These are phyloP conservation scores for Megaceryle torquata DNA, from an alignment of 2,113 vertebrate species.

Conservation along the genomic window DNA sequence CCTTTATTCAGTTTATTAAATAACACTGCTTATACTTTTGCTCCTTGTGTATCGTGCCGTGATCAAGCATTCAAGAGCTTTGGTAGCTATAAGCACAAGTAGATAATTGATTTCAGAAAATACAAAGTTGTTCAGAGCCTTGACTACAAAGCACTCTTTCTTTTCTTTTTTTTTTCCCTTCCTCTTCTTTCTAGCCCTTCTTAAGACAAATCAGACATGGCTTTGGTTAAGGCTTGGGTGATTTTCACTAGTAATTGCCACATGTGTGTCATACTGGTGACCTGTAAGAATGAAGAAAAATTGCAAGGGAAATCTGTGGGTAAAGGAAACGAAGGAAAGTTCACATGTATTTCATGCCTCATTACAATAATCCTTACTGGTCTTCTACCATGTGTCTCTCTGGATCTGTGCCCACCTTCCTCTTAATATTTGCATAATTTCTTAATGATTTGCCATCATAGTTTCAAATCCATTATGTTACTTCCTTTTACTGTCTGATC, in stretches of 20 bases:
- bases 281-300: constrained; percentile 56
- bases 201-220: neutral
- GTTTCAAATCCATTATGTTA: constrained; percentile 13
- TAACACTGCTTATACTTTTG: neutral
- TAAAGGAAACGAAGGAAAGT: neutral
- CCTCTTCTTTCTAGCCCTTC: neutral
- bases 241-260: neutral
- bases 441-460: constrained; percentile 4
- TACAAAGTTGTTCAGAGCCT: neutral
- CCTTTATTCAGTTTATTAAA: neutral
- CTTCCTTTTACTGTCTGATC: neutral
- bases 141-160: neutral
- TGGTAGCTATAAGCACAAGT: neutral
- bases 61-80: neutral
- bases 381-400: constrained; percentile 43
- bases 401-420: constrained; percentile 33
- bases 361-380: constrained; percentile 42
- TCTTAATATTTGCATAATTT: constrained; percentile 53
- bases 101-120: neutral
- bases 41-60: neutral
- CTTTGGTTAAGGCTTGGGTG: neutral
- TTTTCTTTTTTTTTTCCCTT: neutral
- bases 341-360: constrained; percentile 52
- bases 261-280: neutral
- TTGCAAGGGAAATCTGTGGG: neutral